These are phyloP conservation scores for Caenorhabditis remanei DNA, from an alignment of 1,140 invertebrate genomes.

Conservation along the genomic window DNA sequence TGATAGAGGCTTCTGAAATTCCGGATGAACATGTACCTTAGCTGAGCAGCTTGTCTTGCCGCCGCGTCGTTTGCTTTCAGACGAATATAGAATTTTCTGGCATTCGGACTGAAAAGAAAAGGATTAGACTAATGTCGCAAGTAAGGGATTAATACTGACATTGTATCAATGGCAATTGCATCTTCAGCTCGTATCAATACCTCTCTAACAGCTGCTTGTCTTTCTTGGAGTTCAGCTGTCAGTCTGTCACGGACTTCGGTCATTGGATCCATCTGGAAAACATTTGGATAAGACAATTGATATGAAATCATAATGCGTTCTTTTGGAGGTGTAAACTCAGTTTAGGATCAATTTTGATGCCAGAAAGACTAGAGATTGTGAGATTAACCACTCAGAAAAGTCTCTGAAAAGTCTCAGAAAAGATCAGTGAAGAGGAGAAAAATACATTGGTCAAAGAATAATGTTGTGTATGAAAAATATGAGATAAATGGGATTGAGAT, in stretches of 20 bases:
- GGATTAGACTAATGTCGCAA: not conserved
- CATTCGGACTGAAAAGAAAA: conserved; percentile 32
- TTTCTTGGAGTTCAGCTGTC: conserved; percentile 36
- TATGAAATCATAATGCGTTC: not conserved
- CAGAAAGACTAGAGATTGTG: too few species aligned
- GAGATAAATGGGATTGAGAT: too few species aligned
- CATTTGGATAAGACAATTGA: not conserved
- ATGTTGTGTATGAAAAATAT: too few species aligned
- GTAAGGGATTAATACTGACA: conserved; percentile 43
- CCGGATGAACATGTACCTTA: conserved; percentile 1
- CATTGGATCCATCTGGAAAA: conserved; percentile 57
- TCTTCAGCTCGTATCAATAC: conserved; percentile 58
- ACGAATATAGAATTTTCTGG: conserved; percentile 60
- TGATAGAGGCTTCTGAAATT: not conserved
- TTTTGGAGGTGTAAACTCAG: too few species aligned
- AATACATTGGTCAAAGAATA: too few species aligned
- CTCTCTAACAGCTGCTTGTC: conserved; percentile 55
- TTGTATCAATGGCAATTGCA: conserved; percentile 50
- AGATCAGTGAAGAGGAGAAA: too few species aligned
- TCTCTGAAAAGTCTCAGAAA: too few species aligned
- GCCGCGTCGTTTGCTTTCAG: conserved; percentile 55
- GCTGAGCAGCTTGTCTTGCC: conserved; percentile 47
- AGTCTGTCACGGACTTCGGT: conserved; percentile 49
- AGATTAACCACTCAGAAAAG: too few species aligned
- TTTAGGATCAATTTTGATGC: too few species aligned